Evolutionary conservation across 2,113 vertebrate species (phyloP).

Genomic region (Aegithalos caudatus): DNA sequence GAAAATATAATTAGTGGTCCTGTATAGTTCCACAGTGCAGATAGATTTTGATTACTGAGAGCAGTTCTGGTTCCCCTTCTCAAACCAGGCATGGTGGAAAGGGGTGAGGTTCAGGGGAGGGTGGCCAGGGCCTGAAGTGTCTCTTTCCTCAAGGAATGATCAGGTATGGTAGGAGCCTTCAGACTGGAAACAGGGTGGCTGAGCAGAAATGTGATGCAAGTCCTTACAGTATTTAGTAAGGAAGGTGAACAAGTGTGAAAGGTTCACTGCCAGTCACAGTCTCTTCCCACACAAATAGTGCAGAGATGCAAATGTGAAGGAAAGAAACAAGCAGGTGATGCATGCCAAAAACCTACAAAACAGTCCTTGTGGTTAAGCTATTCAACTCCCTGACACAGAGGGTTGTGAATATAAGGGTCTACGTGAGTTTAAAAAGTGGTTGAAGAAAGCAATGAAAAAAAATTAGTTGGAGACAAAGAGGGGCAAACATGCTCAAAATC

Average conservation of each 20-base stretch:
- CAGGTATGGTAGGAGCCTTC: not conserved
- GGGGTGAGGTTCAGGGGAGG: not conserved
- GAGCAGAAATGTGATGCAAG: not conserved
- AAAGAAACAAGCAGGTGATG: not conserved
- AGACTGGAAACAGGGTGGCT: not conserved
- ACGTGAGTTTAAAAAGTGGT: not conserved
- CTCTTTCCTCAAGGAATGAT: not conserved
- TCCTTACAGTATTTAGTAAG: not conserved
- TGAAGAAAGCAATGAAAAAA: not conserved
- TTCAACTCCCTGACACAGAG: too few species aligned
- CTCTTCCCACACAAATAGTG: not conserved
- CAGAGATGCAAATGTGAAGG: not conserved
- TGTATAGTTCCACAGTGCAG: not conserved
- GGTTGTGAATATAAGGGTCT: not conserved
- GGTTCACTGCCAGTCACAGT: not conserved
- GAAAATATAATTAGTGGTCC: not conserved
- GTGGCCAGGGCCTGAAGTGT: not conserved
- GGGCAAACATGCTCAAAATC: not conserved
- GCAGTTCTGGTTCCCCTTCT: not conserved
- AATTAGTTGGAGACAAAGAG: not conserved
- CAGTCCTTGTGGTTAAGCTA: not conserved
- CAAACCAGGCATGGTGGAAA: not conserved
- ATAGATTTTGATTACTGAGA: not conserved
- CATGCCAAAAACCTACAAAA: not conserved
- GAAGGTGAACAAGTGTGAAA: not conserved